Percentiles rank a stretch among this genome's conserved stretches.
These are phyloP conservation scores for Octomys mimax DNA, from an alignment of 2,797 vertebrate genomes.

Conservation along the genomic window DNA sequence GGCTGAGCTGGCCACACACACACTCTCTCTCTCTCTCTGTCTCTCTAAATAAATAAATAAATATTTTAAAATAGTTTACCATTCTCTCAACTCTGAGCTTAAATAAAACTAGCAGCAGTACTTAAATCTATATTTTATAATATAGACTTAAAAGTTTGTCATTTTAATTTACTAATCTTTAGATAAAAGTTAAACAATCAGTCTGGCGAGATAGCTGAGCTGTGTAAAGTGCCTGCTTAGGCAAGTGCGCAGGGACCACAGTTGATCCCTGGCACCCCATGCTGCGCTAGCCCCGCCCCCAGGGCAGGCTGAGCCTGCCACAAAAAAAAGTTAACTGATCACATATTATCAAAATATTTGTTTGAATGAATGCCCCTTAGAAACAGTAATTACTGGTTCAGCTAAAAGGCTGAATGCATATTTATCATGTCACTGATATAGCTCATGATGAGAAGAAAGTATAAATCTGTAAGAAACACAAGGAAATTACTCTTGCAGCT, in stretches of 20 bases:
- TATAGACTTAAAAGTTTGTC: no score
- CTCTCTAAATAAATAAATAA: no score
- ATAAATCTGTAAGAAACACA: background rate
- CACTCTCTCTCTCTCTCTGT: background rate
- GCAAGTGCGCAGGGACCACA: no score
- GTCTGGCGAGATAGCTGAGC: no score
- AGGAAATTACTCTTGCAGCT: background rate
- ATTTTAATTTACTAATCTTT: slow-evolving; percentile 27
- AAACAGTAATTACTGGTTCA: slow-evolving; percentile 7
- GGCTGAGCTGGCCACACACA: no score
- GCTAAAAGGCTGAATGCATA: background rate
- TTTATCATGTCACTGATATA: background rate
- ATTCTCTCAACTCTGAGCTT: slow-evolving; percentile 1
- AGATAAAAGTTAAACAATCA: background rate
- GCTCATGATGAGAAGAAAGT: background rate
- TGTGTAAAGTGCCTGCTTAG: no score
- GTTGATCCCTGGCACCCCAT: no score
- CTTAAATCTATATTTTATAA: background rate
- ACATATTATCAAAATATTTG: background rate
- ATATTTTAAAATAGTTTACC: slow-evolving; percentile 10
- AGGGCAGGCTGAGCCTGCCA: no score
- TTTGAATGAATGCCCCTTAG: background rate
- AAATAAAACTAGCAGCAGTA: background rate
- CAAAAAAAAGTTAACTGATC: background rate
- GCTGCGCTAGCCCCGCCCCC: no score